phyloP scores from a whole-genome alignment of 2,888 invertebrate genomes.

The Branchellion lobata region DNA sequence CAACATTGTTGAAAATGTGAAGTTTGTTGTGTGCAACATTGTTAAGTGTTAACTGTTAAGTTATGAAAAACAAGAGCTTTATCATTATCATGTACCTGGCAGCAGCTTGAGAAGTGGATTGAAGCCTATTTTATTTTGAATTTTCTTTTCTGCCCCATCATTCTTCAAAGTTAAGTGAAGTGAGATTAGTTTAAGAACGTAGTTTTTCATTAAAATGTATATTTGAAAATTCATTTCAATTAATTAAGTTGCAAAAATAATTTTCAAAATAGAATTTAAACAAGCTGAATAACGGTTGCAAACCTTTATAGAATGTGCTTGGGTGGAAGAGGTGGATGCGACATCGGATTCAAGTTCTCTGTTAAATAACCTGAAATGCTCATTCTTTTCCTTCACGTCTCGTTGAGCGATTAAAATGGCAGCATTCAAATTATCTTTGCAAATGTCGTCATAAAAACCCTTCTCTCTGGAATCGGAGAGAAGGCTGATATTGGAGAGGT shows the following conservation, averaged over 20 bases:
- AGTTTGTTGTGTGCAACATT: too few species aligned
- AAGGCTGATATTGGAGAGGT: neutral
- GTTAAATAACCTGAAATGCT: neutral
- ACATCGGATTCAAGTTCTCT: neutral
- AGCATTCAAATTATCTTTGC: neutral
- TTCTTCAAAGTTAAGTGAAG: neutral
- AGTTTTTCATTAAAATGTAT: too few species aligned
- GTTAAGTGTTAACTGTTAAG: too few species aligned
- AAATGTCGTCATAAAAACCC: neutral
- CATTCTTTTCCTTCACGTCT: conserved; percentile 1
- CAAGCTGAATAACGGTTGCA: too few species aligned
- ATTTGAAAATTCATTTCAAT: too few species aligned
- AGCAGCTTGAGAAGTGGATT: neutral
- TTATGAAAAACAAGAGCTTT: too few species aligned
- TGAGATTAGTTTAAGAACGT: neutral
- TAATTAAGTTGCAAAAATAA: too few species aligned
- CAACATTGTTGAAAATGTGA: too few species aligned
- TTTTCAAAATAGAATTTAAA: too few species aligned
- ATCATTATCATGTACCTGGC: neutral
- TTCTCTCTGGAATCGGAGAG: neutral
- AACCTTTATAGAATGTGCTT: neutral
- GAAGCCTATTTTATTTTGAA: neutral
- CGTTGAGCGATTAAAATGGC: conserved; percentile 12
- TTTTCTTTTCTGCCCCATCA: neutral
- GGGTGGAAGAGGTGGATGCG: neutral